phyloP scores from a whole-genome alignment of 92 coral and sea anemone species.

The Blastomussa wellsi region DNA sequence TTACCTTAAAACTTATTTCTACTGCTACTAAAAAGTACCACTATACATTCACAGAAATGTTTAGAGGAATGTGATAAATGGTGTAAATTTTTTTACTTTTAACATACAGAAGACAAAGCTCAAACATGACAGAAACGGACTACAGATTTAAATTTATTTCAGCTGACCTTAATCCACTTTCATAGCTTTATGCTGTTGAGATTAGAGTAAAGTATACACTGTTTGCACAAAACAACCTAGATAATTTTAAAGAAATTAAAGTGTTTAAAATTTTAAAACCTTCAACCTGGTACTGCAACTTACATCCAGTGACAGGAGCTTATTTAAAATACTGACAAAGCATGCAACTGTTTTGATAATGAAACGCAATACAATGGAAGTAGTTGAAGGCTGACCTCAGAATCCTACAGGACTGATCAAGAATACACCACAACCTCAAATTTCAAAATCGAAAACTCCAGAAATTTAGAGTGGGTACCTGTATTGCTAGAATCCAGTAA shows the following conservation, averaged over 20 bases:
- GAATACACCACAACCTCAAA: not conserved
- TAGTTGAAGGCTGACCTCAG: conserved; percentile 3
- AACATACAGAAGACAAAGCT: no score
- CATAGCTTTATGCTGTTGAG: not conserved
- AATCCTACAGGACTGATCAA: not conserved
- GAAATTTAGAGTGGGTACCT: not conserved
- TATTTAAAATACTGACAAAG: not conserved
- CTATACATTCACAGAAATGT: not conserved
- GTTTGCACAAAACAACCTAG: not conserved
- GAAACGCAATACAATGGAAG: not conserved
- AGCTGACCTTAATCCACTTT: conserved; percentile 20
- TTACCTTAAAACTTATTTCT: no score
- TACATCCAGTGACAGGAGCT: not conserved
- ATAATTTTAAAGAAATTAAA: no score
- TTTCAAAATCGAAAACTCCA: not conserved
- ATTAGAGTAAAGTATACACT: conserved; percentile 20
- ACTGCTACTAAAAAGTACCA: not conserved
- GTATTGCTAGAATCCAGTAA: not conserved
- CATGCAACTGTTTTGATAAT: not conserved
- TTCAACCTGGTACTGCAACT: not conserved
- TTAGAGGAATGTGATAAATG: no score
- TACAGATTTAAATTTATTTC: not conserved
- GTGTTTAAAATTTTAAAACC: no score
- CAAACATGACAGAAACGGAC: not conserved
- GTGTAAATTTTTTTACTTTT: no score